phyloP scores from a whole-genome alignment of 2,113 vertebrate species.

The Pituophis catenifer region DNA sequence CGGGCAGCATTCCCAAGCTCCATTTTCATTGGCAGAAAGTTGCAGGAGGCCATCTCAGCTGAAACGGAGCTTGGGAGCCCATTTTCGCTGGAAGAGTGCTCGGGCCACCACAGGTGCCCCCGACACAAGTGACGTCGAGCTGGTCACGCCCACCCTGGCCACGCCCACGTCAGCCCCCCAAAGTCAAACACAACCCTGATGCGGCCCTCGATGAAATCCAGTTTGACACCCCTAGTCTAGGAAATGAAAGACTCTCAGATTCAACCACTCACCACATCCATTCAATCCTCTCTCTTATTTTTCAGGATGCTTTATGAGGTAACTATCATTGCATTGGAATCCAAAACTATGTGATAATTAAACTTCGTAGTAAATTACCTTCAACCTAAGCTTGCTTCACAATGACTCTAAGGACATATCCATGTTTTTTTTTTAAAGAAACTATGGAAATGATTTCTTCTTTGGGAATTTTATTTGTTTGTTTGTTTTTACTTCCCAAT shows the following conservation, averaged over 20 bases:
- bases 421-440: not conserved
- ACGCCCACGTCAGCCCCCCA: too few relatives aligned
- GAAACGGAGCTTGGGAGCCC: too few relatives aligned
- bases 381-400: not conserved
- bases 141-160: too few relatives aligned
- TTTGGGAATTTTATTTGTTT: not conserved
- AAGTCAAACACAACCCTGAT: too few relatives aligned
- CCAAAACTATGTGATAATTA: constrained; percentile 11
- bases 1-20: too few relatives aligned
- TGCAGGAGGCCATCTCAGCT: too few relatives aligned
- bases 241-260: constrained; percentile 14
- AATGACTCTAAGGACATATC: not conserved
- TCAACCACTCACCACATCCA: constrained; percentile 7
- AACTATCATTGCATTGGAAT: not conserved
- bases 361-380: not conserved
- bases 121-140: too few relatives aligned
- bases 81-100: too few relatives aligned
- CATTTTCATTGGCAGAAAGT: too few relatives aligned
- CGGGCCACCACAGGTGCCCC: too few relatives aligned
- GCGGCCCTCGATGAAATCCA: too few relatives aligned
- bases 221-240: not conserved
- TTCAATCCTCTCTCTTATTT: not conserved
- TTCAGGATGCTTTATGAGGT: not conserved
- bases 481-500: not conserved
- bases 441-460: not conserved